Evolutionary conservation across 2,113 vertebrate species (phyloP), one percentile per base, ranked within the genome.

Genomic region (Porphyrio hochstetteri): DNA sequence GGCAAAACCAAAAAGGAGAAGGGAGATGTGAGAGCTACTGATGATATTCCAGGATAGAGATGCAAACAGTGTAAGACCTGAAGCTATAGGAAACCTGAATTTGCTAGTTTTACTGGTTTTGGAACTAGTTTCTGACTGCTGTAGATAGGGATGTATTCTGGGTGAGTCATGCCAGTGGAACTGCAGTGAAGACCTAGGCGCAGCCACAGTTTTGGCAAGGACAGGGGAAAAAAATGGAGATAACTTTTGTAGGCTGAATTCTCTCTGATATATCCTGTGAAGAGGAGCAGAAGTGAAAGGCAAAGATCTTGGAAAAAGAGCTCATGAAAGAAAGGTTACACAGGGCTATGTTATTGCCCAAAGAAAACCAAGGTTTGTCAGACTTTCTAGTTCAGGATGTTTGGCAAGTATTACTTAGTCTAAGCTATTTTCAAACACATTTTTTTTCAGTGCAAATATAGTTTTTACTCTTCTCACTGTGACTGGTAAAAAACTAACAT

Each of bases 91-190:
- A 92, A 92, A 89, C 23, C 42, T 75, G 94, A 64, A 68, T 91
- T 93, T 91, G 52, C 92, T 60, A 82, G 95, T 84, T 95, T 86
- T 92, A 89, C 95, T 86, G 81, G 96, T 89, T 88, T 78, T 75
- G 77, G 56, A 92, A 89, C 52, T 44, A 27, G 89, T 75, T 82
- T 71, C 35, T 76, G 42, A 35, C 27, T 75, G 46, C 12, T 86
- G 38, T 40, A 81, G 79, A 19, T 23, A 53, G 16, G 29, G 59
- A 50, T 33, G 11, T 71, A 25, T 68, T 88, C 80, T 15, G 48
- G 52, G 69, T 53, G 76, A 92, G 80, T 90, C 79, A 81, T 33
- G n/a, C 9, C 59, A 53, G 7, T 50, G 40, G 36, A 59, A 52
- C 33, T 70, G 38, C 35, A 38, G 13, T 78, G 55, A 82, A 76